A percentile compares a stretch with the other conserved stretches of the same genome.
These are phyloP conservation scores for Cyanistes caeruleus DNA, from an alignment of 2,113 vertebrate genomes.

Conservation along the genomic window DNA sequence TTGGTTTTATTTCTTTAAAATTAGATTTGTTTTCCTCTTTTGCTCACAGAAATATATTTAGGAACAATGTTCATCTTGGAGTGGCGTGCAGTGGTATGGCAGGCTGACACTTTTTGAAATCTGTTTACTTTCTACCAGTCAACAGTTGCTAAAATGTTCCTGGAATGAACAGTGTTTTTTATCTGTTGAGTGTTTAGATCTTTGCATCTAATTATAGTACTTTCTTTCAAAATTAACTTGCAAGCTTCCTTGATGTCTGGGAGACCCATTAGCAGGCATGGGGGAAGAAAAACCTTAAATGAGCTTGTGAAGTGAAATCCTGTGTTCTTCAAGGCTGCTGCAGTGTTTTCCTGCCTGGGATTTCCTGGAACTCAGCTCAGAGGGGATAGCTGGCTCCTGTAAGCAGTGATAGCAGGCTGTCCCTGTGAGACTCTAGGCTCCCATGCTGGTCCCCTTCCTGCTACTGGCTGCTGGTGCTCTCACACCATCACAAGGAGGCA, in stretches of 20 bases:
- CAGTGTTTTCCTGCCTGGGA: background rate
- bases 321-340: background rate
- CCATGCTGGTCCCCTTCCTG: background rate
- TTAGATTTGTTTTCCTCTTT: slow-evolving; percentile 58
- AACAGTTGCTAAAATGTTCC: slow-evolving; percentile 55
- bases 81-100: slow-evolving; percentile 58
- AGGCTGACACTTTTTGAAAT: slow-evolving; percentile 54
- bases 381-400: background rate
- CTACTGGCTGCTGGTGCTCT: background rate
- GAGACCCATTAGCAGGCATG: accelerated
- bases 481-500: background rate
- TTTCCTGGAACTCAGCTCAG: background rate
- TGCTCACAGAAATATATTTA: slow-evolving; percentile 54
- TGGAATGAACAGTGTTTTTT: background rate
- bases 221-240: background rate
- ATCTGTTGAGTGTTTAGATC: background rate
- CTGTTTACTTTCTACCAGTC: slow-evolving; percentile 50
- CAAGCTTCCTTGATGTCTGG: background rate
- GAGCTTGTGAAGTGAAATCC: background rate
- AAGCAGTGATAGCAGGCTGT: background rate
- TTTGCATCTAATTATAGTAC: slow-evolving; percentile 26
- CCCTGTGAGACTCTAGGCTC: accelerated
- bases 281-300: background rate
- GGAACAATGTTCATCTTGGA: slow-evolving; percentile 51
- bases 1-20: slow-evolving; percentile 42